A percentile compares a stretch with the other conserved stretches of the same genome.
Evolutionary conservation across 2,888 invertebrate genomes (phyloP).

Genomic region (Phragmatobia fuliginosa): DNA sequence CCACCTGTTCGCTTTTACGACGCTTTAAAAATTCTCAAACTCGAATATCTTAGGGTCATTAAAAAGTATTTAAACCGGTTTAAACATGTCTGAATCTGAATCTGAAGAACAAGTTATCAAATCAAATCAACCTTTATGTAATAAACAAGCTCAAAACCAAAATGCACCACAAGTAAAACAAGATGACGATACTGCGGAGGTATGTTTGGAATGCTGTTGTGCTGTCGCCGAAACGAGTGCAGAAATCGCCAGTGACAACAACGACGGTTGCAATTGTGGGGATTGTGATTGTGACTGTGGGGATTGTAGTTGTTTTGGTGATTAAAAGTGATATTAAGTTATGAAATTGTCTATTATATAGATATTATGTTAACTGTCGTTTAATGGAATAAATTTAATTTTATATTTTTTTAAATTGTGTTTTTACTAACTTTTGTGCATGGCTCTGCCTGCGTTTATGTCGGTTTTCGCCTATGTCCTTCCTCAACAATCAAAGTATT

Average conservation of each 20-base stretch:
- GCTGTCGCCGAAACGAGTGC: constrained; percentile 4
- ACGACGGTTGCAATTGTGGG: not conserved
- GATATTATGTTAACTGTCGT: not conserved
- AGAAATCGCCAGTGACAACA: not conserved
- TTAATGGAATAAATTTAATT: not conserved
- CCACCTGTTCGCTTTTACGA: not conserved
- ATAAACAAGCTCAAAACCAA: not conserved
- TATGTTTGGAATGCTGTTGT: constrained; percentile 2
- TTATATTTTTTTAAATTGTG: too few relatives aligned
- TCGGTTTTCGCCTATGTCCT: too few relatives aligned
- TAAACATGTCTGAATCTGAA: not conserved
- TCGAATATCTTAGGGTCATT: not conserved
- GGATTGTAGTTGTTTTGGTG: not conserved
- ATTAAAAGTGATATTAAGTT: not conserved
- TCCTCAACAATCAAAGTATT: too few relatives aligned
- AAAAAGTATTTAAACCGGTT: not conserved
- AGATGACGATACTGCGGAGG: not conserved
- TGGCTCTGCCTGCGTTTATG: too few relatives aligned
- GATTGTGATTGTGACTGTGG: constrained; percentile 10
- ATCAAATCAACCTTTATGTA: constrained; percentile 25
- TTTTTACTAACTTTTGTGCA: too few relatives aligned
- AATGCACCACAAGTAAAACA: not conserved
- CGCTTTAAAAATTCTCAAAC: not conserved
- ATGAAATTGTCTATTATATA: not conserved
- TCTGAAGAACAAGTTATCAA: constrained; percentile 13